Conservation (phyloP, 2,797 vertebrate genomes). For the Lagorchestes hirsutus region DNA sequence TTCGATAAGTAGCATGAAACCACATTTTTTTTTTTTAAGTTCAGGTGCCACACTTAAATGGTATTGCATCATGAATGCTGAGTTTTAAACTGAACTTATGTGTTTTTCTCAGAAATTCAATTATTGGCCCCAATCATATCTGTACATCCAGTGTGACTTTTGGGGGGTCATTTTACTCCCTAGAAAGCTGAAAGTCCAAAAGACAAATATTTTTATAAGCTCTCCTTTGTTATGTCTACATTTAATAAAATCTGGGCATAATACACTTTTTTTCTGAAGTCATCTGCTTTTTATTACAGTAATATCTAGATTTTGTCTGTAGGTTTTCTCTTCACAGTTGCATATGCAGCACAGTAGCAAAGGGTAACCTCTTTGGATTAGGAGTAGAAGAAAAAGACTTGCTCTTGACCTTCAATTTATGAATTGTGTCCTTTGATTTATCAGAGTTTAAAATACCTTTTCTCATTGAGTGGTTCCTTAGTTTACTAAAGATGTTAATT, state of each 20-base stretch:
- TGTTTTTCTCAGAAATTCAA: slow-evolving; percentile 41
- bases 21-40: not conserved
- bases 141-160: slow-evolving; percentile 19
- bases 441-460: slow-evolving; percentile 26
- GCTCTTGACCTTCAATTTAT: slow-evolving; percentile 30
- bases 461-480: slow-evolving; percentile 71
- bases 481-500: slow-evolving; percentile 63
- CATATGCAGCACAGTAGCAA: slow-evolving; percentile 64
- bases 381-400: slow-evolving; percentile 63
- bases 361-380: slow-evolving; percentile 67
- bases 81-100: slow-evolving; percentile 13
- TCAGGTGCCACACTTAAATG: not conserved
- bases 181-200: slow-evolving; percentile 37
- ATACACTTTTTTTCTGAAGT: slow-evolving; percentile 59
- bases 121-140: slow-evolving; percentile 28
- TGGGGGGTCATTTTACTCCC: slow-evolving; percentile 56
- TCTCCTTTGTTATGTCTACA: slow-evolving; percentile 73
- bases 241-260: slow-evolving; percentile 72
- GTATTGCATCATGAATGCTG: not conserved
- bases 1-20: not conserved
- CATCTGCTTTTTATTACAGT: slow-evolving; percentile 76
- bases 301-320: slow-evolving; percentile 60
- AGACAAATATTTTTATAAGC: slow-evolving; percentile 59
- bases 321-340: slow-evolving; percentile 64
- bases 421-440: slow-evolving; percentile 28